Percentiles rank a stretch among this genome's conserved stretches.
Evolutionary conservation across 2,797 vertebrate species (phyloP).

Genomic region (Chiroxiphia lanceolata): DNA sequence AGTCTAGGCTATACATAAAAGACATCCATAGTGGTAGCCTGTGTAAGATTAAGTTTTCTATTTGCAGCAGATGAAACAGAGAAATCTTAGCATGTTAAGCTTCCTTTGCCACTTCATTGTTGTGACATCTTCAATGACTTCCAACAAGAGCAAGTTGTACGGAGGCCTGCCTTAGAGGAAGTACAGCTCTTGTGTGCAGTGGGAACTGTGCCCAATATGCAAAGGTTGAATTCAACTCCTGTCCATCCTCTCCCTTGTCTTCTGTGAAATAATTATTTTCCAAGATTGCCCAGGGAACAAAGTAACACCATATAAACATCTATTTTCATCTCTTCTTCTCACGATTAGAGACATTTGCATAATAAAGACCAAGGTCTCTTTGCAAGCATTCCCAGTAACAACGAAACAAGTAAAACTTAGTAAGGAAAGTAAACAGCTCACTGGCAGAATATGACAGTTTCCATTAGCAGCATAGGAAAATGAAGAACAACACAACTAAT

Average conservation of each 20-base stretch:
- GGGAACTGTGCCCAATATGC: rapidly evolving
- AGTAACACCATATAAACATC: not conserved
- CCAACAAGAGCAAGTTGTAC: not conserved
- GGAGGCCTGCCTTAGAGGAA: not conserved
- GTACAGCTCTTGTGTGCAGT: not conserved
- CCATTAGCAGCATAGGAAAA: not conserved
- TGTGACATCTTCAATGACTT: not conserved
- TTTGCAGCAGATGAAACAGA: not conserved
- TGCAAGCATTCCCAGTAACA: not conserved
- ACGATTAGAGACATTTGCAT: not conserved
- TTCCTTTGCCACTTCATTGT: not conserved
- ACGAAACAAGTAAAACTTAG: not conserved
- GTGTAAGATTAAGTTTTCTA: not conserved
- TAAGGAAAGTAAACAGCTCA: not conserved
- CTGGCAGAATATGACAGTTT: not conserved
- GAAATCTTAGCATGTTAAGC: not conserved
- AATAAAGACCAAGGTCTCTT: not conserved
- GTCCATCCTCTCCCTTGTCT: not conserved
- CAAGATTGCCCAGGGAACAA: not conserved
- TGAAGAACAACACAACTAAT: not conserved
- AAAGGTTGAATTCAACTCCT: not conserved
- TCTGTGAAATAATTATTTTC: not conserved
- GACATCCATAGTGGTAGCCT: not conserved
- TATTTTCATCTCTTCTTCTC: not conserved
- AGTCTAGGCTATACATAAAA: not conserved